Conservation (phyloP, 2,797 vertebrate species). For the Podargus strigoides region DNA sequence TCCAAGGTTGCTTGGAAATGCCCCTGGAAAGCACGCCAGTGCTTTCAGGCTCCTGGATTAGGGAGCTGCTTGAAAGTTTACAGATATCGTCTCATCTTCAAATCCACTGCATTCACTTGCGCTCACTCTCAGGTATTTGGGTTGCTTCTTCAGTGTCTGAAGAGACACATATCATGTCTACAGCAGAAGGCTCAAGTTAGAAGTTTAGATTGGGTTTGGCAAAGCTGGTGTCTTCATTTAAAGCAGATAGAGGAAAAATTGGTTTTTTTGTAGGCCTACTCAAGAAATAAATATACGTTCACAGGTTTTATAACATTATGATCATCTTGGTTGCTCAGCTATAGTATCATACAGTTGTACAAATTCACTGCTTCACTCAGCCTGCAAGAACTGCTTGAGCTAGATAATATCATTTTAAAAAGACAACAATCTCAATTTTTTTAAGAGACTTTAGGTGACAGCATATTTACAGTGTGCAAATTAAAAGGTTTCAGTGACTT, state of each 20-base stretch:
- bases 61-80: background rate
- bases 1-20: background rate
- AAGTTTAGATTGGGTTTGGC: background rate
- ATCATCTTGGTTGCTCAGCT: background rate
- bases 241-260: background rate
- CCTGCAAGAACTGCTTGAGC: constrained; percentile 2
- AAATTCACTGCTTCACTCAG: background rate
- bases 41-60: background rate
- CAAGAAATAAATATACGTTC: background rate
- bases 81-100: background rate
- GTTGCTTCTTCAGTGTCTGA: background rate
- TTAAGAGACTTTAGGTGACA: background rate
- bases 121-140: background rate
- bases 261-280: background rate
- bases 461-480: background rate
- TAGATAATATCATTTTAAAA: background rate
- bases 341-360: background rate
- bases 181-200: background rate
- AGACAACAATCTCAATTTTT: background rate
- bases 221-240: background rate
- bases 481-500: constrained; percentile 7
- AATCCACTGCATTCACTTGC: background rate
- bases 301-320: background rate
- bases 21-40: background rate
- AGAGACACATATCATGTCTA: background rate